phyloP scores from a whole-genome alignment of 2,888 invertebrate species.

The Drosophila stalkeri region DNA sequence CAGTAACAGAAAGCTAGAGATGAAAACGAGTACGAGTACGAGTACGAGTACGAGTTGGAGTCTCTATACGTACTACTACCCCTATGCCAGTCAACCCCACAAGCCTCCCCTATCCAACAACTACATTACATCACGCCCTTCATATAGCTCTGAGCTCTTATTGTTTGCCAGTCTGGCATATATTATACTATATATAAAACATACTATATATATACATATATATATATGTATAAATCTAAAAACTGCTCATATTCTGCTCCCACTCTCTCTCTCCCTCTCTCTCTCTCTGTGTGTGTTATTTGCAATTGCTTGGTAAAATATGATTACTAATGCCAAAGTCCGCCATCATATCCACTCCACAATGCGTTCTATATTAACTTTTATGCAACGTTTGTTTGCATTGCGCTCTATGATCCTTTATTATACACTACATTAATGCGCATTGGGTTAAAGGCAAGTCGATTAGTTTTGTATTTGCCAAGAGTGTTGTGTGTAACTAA shows the following conservation, averaged over 20 bases:
- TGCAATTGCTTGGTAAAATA: constrained; percentile 76
- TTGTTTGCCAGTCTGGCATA: constrained; percentile 65
- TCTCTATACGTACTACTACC: not conserved
- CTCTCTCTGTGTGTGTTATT: constrained; percentile 52
- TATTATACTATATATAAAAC: constrained; percentile 39
- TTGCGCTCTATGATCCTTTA: constrained; percentile 36
- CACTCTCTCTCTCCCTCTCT: not conserved
- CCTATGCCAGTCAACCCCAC: not conserved
- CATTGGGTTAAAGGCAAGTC: constrained; percentile 10
- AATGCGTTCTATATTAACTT: constrained; percentile 64
- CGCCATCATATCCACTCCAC: constrained; percentile 50
- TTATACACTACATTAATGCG: constrained; percentile 37
- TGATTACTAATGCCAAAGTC: constrained; percentile 77
- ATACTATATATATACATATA: constrained; percentile 38
- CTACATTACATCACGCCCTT: constrained; percentile 17
- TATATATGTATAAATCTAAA: constrained; percentile 71
- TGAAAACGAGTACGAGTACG: constrained; percentile 41
- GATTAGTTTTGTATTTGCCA: constrained; percentile 13
- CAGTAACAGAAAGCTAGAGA: constrained; percentile 63
- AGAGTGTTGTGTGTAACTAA: not conserved
- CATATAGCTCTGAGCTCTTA: constrained; percentile 54
- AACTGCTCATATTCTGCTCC: constrained; percentile 68
- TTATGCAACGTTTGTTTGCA: constrained; percentile 61
- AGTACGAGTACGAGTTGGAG: constrained; percentile 36
- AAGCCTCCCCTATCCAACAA: not conserved